These are phyloP conservation scores for Mola mola DNA, from an alignment of 2,113 vertebrate species.

Conservation along the genomic window DNA sequence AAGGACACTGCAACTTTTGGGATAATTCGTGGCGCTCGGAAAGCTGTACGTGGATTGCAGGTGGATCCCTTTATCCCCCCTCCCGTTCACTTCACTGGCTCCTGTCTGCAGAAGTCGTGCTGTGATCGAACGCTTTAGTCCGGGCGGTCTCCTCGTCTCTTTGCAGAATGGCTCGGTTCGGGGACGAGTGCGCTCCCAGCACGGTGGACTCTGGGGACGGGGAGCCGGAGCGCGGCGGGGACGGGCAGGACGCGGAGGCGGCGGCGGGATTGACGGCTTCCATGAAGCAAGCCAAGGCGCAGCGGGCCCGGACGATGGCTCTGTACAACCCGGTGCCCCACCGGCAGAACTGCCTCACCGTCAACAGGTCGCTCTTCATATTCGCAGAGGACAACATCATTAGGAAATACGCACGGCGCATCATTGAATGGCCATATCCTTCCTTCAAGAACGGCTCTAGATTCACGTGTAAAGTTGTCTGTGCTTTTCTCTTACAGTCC, in stretches of 20 bases:
- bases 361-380: constrained; percentile 98
- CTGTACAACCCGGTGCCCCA: constrained; percentile 96
- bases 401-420: constrained; percentile 93
- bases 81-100: too few species aligned
- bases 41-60: constrained; percentile 61
- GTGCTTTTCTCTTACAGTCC: too few species aligned
- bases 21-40: constrained; percentile 46
- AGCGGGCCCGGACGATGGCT: constrained; percentile 97
- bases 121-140: background rate
- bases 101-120: background rate
- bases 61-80: constrained; percentile 43
- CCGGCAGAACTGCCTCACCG: constrained; percentile 97
- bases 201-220: constrained; percentile 88
- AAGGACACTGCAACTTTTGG: constrained; percentile 57
- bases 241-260: constrained; percentile 83
- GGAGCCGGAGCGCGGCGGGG: constrained; percentile 87
- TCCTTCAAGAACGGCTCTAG: constrained; percentile 49
- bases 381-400: constrained; percentile 97
- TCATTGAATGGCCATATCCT: constrained; percentile 99
- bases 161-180: constrained; percentile 95
- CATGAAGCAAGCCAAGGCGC: constrained; percentile 95
- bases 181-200: constrained; percentile 89
- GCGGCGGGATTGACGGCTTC: constrained; percentile 83
- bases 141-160: constrained; percentile 45
- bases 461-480: background rate